Conservation (phyloP, 2,797 vertebrate genomes). For the Podarcis siculus region DNA sequence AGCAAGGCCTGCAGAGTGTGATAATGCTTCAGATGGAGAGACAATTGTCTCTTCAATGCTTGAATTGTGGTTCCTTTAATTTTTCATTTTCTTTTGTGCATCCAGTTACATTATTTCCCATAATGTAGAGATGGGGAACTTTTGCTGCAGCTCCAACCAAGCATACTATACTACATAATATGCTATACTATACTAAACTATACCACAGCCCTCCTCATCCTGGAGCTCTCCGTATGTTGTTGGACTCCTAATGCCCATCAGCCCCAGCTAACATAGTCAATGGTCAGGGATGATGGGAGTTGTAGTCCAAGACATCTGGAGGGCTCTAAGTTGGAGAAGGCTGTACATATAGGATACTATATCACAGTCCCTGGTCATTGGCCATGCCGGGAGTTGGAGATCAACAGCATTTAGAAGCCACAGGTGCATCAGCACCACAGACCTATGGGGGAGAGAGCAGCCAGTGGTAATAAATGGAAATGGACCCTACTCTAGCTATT, state of each 20-base stretch:
- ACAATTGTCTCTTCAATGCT: background rate
- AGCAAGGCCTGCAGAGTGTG: background rate
- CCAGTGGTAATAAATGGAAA: slow-evolving; percentile 16
- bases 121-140: background rate
- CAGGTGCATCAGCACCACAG: background rate
- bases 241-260: too few species aligned
- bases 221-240: too few species aligned
- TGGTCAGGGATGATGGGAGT: too few species aligned
- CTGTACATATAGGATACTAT: background rate
- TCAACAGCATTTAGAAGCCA: background rate
- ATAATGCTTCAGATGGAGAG: background rate
- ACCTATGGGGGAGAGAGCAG: slow-evolving; percentile 35
- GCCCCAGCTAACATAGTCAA: too few species aligned
- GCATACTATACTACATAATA: background rate
- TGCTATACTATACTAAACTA: background rate
- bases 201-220: too few species aligned
- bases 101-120: background rate
- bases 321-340: too few species aligned
- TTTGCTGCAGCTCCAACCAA: background rate
- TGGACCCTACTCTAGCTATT: background rate
- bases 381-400: background rate
- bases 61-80: background rate
- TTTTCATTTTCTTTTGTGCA: background rate
- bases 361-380: background rate
- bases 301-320: too few species aligned